These are phyloP conservation scores for Zootermopsis nevadensis DNA, from an alignment of 2,888 invertebrate species.

Conservation along the genomic window DNA sequence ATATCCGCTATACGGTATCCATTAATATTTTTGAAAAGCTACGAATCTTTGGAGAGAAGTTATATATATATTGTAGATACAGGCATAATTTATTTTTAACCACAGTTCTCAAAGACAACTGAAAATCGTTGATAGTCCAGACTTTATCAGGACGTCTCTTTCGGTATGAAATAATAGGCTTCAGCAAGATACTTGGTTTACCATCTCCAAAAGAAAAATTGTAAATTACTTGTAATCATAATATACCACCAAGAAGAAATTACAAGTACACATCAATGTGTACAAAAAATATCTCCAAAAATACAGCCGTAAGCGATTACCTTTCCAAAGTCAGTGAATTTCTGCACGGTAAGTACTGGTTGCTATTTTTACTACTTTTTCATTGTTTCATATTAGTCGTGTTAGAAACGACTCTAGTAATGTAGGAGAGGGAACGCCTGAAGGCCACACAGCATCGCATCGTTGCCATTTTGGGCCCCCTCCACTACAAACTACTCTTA, in stretches of 20 bases:
- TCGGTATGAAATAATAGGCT: not conserved
- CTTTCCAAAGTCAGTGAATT: not conserved
- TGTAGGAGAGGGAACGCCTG: slow-evolving; percentile 4
- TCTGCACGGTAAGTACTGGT: not conserved
- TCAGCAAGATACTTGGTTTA: not conserved
- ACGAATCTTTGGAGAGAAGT: no score
- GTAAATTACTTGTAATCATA: not conserved
- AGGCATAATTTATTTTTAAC: no score
- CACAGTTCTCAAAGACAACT: no score
- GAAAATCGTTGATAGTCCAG: no score
- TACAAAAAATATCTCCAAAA: not conserved
- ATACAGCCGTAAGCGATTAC: not conserved
- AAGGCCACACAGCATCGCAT: slow-evolving; percentile 30
- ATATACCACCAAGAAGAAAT: not conserved
- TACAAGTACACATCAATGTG: not conserved
- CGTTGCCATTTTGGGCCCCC: slow-evolving; percentile 30
- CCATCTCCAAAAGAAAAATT: not conserved
- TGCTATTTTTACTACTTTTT: not conserved
- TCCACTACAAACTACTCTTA: slow-evolving; percentile 27
- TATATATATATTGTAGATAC: no score
- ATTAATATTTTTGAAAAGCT: no score
- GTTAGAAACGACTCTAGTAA: not conserved
- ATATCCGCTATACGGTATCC: no score
- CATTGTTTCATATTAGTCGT: not conserved
- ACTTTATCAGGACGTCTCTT: no score